These are phyloP conservation scores for Andrena hattorfiana DNA, from an alignment of 2,888 invertebrate genomes.

Conservation along the genomic window DNA sequence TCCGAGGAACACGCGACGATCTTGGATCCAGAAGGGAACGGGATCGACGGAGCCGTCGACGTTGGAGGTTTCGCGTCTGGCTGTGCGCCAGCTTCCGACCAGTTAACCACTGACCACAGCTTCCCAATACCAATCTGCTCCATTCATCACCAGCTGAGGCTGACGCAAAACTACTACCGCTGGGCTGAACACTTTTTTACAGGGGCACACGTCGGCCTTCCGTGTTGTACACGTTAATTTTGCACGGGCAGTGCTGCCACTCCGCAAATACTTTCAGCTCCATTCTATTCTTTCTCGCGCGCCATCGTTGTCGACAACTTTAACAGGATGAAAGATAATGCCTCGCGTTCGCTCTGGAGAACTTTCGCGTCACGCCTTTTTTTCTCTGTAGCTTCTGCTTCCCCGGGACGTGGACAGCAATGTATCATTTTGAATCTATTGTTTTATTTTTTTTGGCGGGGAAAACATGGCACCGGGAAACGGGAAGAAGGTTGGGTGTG, in stretches of 20 bases:
- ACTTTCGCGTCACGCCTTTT: not conserved
- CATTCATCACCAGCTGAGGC: slow-evolving; percentile 21
- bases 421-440: not conserved
- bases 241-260: not conserved
- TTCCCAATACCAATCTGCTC: slow-evolving; percentile 56
- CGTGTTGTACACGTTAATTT: not conserved
- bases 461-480: too few relatives aligned
- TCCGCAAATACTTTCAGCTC: not conserved
- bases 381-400: not conserved
- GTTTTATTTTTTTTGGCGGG: too few relatives aligned
- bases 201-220: not conserved
- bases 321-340: not conserved
- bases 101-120: slow-evolving; percentile 64
- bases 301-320: not conserved
- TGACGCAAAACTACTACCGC: not conserved
- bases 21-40: slow-evolving; percentile 24
- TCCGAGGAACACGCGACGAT: slow-evolving; percentile 7
- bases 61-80: slow-evolving; percentile 44
- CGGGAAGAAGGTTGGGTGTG: too few relatives aligned
- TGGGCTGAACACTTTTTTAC: slow-evolving; percentile 1
- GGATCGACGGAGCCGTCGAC: slow-evolving; percentile 15
- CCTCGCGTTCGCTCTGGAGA: not conserved
- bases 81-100: slow-evolving; percentile 47
- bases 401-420: not conserved
- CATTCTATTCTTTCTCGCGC: not conserved